Evolutionary conservation across 2,113 vertebrate species (phyloP).

Genomic region (Actinemys pallida): DNA sequence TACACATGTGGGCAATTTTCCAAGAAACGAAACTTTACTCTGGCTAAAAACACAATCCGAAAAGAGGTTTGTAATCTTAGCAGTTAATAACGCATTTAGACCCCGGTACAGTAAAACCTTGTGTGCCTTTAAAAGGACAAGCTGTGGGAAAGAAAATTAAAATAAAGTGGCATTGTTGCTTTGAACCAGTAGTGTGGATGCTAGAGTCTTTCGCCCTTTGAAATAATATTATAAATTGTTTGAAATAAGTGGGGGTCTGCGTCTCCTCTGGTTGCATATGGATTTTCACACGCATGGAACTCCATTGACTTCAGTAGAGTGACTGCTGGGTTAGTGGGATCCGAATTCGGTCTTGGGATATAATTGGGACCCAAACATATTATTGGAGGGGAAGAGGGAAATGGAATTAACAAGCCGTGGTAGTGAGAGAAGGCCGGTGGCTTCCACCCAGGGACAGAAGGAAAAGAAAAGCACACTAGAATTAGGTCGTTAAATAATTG

Average conservation of each 20-base stretch:
- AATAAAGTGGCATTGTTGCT: conserved; percentile 39
- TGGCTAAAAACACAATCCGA: conserved; percentile 10
- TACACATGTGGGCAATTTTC: conserved; percentile 64
- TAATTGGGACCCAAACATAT: rapidly evolving
- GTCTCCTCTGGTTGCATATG: background rate
- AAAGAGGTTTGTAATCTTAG: conserved; percentile 53
- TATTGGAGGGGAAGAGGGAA: background rate
- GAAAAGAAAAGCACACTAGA: background rate
- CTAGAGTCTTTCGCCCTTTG: background rate
- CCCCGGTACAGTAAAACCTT: conserved; percentile 16
- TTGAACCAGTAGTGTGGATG: background rate
- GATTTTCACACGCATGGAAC: background rate
- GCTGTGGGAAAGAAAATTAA: conserved; percentile 6
- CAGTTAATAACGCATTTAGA: conserved; percentile 24
- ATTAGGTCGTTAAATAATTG: conserved; percentile 23
- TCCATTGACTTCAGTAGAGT: background rate
- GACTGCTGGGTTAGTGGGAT: background rate
- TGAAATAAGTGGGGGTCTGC: background rate
- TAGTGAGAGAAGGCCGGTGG: conserved; percentile 9
- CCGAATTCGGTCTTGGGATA: background rate
- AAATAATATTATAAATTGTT: background rate
- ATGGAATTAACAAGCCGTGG: background rate
- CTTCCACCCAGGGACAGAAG: background rate
- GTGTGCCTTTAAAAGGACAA: background rate
- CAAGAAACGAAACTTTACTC: conserved; percentile 32